Base-by-base conservation (phyloP, 1,140 invertebrate genomes). In the Aporrectodea caliginosa region DNA sequence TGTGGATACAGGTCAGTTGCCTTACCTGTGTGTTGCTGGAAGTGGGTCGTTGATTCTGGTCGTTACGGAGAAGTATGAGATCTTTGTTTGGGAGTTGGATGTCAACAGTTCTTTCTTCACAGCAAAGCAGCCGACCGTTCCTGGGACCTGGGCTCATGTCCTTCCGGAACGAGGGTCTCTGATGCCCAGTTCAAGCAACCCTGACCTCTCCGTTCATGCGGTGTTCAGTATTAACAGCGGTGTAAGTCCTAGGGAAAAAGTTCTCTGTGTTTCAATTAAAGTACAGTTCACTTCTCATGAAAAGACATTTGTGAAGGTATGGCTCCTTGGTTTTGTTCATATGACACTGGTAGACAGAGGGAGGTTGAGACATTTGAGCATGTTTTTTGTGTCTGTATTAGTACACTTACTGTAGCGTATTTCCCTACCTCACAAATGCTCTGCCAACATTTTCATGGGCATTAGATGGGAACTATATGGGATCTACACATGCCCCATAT, bases 21-120 rank as follows among this genome's bases (percentile, higher is more conserved):
- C 80, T 43, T 32, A 74, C 31, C 31, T 85, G 2, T 84, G 82
- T 81, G 80, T 85, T 1, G 85, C 85, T 29, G 79, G 83, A 82
- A 86, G 87, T 79, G 84, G 84, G 72, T 78, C 75, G 16, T 82
- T 84, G 58, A 78, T 87, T 27, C 74, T 88, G 29, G 78, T 88
- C 1, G 83, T 85, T 32, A 68, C 84, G 27, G 81, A 82, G 31
- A 81, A 78, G 31, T 76, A 69, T 58, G 75, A 82, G 34, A 78
- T 86, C 68, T 87, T 82, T 81, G 72, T 88, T 0, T 88, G 87
- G 87, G 83, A 85, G 69, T 83, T 77, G 33, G 83, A 86, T 16
- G 72, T 79, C 29, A 72, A 70, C 16, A 81, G 83, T 71, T 80
- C 75, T 31, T 80, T 84, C 69, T 78, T 83, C 12, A 79, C 82